These are phyloP conservation scores for Invenusta paracnida DNA, from an alignment of 2,888 invertebrate species.

Conservation along the genomic window DNA sequence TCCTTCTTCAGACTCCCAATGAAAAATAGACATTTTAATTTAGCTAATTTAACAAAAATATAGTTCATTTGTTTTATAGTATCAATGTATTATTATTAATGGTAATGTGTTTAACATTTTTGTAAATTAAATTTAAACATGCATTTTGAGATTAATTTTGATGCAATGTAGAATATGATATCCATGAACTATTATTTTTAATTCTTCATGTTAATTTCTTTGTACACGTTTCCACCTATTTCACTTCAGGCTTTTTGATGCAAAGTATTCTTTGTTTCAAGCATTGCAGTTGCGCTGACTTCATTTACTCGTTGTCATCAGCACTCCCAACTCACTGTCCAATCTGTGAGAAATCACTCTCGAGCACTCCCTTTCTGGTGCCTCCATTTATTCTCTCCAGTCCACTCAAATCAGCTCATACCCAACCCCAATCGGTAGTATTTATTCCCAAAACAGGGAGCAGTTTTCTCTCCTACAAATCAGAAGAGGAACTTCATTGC, in stretches of 20 bases:
- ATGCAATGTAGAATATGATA: too few relatives aligned
- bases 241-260: background rate
- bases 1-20: too few relatives aligned
- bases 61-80: too few relatives aligned
- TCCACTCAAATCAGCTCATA: background rate
- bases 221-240: too few relatives aligned
- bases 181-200: too few relatives aligned
- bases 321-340: background rate
- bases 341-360: background rate
- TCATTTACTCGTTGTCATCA: background rate
- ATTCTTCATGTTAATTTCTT: too few relatives aligned
- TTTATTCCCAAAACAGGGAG: background rate
- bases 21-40: too few relatives aligned
- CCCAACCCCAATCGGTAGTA: background rate
- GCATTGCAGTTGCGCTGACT: background rate
- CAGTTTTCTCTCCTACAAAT: background rate
- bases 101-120: too few relatives aligned
- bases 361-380: background rate
- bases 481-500: background rate
- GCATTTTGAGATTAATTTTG: too few relatives aligned
- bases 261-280: background rate
- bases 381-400: background rate
- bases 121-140: too few relatives aligned
- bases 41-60: too few relatives aligned
- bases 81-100: too few relatives aligned